Evolutionary conservation across 2,113 vertebrate species (phyloP).

Genomic region (Tragelaphus buxtoni): DNA sequence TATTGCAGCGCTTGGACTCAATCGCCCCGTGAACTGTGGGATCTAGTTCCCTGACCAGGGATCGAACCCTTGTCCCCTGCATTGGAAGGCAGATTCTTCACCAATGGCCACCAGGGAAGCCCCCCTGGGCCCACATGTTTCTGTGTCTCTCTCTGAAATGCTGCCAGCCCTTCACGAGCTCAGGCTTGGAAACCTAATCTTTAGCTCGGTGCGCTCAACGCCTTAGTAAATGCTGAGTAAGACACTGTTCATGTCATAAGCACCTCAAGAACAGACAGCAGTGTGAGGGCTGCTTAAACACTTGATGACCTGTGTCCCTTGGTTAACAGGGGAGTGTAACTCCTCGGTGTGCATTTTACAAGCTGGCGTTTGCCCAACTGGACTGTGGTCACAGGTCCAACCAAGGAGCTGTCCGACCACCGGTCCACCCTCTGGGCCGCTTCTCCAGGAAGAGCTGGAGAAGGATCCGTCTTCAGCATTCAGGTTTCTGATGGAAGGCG

Average conservation of each 20-base stretch:
- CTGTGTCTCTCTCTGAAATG: neutral
- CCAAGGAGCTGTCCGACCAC: accelerated
- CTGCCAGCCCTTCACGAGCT: neutral
- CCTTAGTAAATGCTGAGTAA: neutral
- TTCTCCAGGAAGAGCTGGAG: neutral
- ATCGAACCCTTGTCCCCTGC: neutral
- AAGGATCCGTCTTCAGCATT: neutral
- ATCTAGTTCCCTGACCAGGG: neutral
- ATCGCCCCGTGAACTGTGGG: neutral
- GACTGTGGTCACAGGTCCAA: neutral
- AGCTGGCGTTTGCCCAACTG: neutral
- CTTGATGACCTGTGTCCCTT: neutral
- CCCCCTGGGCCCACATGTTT: neutral
- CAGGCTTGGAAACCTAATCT: neutral
- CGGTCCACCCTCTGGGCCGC: neutral
- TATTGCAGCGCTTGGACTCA: neutral
- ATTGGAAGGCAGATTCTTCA: neutral
- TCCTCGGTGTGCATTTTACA: neutral
- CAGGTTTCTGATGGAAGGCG: neutral
- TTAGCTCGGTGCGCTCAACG: neutral
- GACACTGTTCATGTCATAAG: neutral
- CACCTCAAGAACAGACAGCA: neutral
- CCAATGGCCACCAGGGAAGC: neutral
- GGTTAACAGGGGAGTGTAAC: neutral
- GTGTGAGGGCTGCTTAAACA: neutral